Base-by-base conservation (phyloP, 2,888 invertebrate genomes). In the Ctena decussata region DNA sequence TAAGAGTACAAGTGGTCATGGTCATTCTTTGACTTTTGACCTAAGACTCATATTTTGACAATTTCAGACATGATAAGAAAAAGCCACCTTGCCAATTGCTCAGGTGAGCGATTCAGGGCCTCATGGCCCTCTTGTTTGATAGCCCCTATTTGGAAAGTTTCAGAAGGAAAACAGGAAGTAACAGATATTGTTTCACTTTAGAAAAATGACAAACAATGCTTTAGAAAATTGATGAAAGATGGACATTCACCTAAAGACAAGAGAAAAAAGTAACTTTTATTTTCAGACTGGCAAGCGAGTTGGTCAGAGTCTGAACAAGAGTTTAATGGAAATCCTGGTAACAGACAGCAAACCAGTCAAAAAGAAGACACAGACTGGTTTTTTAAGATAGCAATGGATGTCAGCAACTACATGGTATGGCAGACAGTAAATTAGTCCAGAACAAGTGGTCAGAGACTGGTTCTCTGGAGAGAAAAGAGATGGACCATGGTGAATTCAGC, bases 291-390 rank as follows among this genome's bases (percentile, higher is more conserved):
- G 98, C 75, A 96, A 97, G 95, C 97, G 96, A 93, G 97, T 98
- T 81, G 98, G 97, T 0, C 96, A 97, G 89, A 96, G 97, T 77
- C 96, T 98, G 8, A 97, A 98, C 94, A 96, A 97, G 91, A 97
- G 97, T 35, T 96, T 98, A 32, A 96, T 97, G 78, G 96, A 97
- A 30, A 96, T 98, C 3, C 95, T 97, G 89, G 96, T 98, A 94
- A 96, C 98, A 94, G 96, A 97, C 88, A 95, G 96, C 41, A 90
- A 90, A 69, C 94, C 96, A 57, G 96, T 96, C 57, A 91, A 93
- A 27, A 95, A 95, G 57, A 96, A 95, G 85, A 93, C 95, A 82
- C 93, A 96, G 82, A 95, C 94, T 91, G 96, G 96, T 72, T 97
- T 97, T 92, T 95, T 97, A 6, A 87, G 92, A 89, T 94, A 90